Percentiles rank a stretch among this genome's conserved stretches.
phyloP scores from a whole-genome alignment of 2,113 vertebrate genomes.

The Oreotrochilus melanogaster region DNA sequence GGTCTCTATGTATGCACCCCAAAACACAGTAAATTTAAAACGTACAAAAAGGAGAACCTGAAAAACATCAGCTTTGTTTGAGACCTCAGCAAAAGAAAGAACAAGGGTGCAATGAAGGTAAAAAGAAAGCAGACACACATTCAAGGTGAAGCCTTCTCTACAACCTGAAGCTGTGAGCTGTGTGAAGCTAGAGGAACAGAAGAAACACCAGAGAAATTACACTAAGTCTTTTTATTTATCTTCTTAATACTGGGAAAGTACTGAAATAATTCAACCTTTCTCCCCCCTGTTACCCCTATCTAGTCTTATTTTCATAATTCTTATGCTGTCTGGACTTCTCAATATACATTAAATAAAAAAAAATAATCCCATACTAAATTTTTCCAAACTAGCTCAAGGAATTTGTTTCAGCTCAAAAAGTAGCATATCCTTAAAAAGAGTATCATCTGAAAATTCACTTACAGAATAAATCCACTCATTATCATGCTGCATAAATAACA shows the following conservation, averaged over 20 bases:
- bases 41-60: background rate
- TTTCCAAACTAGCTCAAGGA: conserved; percentile 17
- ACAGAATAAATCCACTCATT: conserved; percentile 6
- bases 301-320: conserved; percentile 29
- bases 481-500: background rate
- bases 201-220: background rate
- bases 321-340: background rate
- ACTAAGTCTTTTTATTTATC: background rate
- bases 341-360: conserved; percentile 7
- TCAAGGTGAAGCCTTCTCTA: background rate
- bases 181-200: background rate
- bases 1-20: background rate
- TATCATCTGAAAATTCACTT: background rate
- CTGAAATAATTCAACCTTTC: background rate
- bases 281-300: background rate
- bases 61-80: background rate
- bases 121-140: background rate
- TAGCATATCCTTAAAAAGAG: background rate
- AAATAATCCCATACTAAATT: background rate
- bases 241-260: background rate
- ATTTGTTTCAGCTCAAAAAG: background rate
- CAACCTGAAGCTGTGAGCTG: background rate
- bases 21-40: background rate
- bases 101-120: background rate
- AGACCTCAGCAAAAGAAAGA: background rate